A percentile compares a stretch with the other conserved stretches of the same genome.
These are phyloP conservation scores for Lepus timidus DNA, from an alignment of 2,113 vertebrate species.

Conservation along the genomic window DNA sequence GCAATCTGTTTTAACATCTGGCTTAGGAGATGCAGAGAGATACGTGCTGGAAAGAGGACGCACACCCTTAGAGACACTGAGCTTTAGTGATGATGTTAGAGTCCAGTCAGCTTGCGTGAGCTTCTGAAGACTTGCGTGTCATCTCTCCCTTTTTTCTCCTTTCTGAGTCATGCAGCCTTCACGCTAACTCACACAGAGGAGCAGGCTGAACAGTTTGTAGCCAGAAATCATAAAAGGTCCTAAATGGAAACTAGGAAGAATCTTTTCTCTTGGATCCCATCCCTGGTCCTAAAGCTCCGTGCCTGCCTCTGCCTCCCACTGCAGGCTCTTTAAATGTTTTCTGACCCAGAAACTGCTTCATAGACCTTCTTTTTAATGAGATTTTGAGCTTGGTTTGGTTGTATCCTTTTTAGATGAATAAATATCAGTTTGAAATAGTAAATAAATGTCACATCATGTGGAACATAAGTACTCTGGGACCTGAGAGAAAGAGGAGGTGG, in stretches of 20 bases:
- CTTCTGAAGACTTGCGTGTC: neutral
- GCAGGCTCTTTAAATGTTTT: neutral
- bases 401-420: neutral
- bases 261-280: rapidly evolving
- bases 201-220: neutral
- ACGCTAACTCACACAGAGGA: neutral
- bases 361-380: neutral
- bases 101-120: neutral
- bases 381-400: neutral
- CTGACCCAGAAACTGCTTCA: neutral
- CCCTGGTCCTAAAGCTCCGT: neutral
- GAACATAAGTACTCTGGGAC: neutral
- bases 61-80: rapidly evolving
- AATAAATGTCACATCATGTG: neutral
- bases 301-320: no score
- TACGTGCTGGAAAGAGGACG: neutral
- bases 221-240: neutral
- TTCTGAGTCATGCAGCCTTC: neutral
- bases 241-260: neutral
- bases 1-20: neutral
- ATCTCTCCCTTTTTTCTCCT: neutral
- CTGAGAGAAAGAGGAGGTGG: neutral
- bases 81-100: neutral
- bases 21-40: neutral
- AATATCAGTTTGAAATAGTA: neutral